Base-by-base conservation (phyloP, 2,888 invertebrate genomes). In the Cremastinae sp. region DNA sequence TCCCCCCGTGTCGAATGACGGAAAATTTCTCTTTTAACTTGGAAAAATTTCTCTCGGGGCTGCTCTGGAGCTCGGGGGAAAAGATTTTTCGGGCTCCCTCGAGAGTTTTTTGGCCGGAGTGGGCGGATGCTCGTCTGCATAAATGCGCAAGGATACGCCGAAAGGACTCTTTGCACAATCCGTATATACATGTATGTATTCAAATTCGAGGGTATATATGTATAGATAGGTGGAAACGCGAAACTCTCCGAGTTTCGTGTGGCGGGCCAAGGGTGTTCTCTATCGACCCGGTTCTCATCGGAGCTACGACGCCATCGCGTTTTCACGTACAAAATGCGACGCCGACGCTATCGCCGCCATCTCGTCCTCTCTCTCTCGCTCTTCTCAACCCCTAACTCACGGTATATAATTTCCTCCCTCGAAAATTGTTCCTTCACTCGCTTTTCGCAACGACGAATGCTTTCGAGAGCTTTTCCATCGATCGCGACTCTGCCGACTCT, bases 241-340 rank as follows among this genome's bases (percentile, higher is more conserved):
- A 59, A 76, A 74, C 76, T 78, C 66, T 59, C 2, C 2, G 59
- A 78, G 75, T 78, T 78, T 78, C 65, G 73, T 65, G 74, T 56
- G 74, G 78, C 74, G 77, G 79, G 79, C 76, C 79, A 78, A 78
- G 78, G 69, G 64, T 69, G 56, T 80, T 79, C 61, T 82, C 81
- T 89, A 89, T 89, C 86, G 89, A 89, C 85, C 88, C 86, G 83
- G 77, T 80, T 83, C 81, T 62, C 83, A 82, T 82, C 84, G 84
- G 80, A 82, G 84, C 82, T 79, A 80, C 82, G 83, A 84, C 85
- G 85, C 85, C 86, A 84, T 86, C 83, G 82, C 80, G 78, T 75
- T 70, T 72, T 75, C 73, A 56, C 66, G 68, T 72, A 75, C 68
- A 69, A 77, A 79, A 79, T 65, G 66, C 74, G 68, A 76, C 78